phyloP scores from a whole-genome alignment of 64 coral and sea anemone species.

The Pocillopora damicornis region DNA sequence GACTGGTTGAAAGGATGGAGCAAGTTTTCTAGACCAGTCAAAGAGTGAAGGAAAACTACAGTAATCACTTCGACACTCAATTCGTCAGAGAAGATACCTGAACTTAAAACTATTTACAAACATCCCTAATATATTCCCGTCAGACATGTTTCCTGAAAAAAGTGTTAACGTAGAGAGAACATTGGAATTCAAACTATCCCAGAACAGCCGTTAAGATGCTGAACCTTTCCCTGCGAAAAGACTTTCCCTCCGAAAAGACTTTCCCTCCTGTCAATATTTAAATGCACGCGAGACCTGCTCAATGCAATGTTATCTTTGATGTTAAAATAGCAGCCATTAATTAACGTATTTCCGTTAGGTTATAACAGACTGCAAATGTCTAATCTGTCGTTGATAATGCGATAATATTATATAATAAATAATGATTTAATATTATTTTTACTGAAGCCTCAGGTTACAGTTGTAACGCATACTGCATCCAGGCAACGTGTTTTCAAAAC shows the following conservation, averaged over 20 bases:
- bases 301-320: slow-evolving; percentile 13
- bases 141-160: too few relatives aligned
- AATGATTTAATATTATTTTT: neutral
- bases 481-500: neutral
- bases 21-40: too few relatives aligned
- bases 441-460: neutral
- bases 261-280: neutral
- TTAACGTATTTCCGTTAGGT: neutral
- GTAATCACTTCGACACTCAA: too few relatives aligned
- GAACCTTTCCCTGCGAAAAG: neutral
- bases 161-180: too few relatives aligned
- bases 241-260: too few relatives aligned
- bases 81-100: too few relatives aligned
- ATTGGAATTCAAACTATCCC: too few relatives aligned
- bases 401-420: neutral
- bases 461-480: neutral
- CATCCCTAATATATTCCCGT: too few relatives aligned
- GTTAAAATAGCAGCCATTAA: neutral
- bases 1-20: too few relatives aligned
- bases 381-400: neutral
- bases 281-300: neutral
- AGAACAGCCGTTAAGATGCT: neutral
- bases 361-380: neutral
- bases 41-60: too few relatives aligned
- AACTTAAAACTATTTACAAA: too few relatives aligned